phyloP scores from a whole-genome alignment of 1,140 invertebrate species.

The Elysia chlorotica region DNA sequence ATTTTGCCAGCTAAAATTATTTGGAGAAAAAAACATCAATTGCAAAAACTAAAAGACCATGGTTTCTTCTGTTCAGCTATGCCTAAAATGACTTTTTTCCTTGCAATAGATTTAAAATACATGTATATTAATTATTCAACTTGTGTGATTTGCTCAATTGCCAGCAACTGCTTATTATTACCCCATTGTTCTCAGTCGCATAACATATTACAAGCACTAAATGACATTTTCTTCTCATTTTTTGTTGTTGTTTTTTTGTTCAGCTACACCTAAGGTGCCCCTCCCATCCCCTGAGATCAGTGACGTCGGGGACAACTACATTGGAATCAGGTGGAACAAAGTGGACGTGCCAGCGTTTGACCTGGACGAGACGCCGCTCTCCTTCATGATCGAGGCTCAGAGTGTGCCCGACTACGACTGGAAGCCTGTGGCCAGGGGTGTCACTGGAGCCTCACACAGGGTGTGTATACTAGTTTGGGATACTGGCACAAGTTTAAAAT shows the following conservation, averaged over 20 bases:
- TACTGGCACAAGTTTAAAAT: no score
- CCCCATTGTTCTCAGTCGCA: no score
- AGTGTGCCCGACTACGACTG: constrained; percentile 49
- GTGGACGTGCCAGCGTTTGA: constrained; percentile 49
- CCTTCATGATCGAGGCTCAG: constrained; percentile 53
- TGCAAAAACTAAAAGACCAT: no score
- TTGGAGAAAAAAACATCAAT: no score
- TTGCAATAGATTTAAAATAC: no score
- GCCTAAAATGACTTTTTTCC: no score
- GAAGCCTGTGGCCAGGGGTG: constrained; percentile 42
- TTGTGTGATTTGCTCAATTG: no score
- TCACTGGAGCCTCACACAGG: constrained; percentile 39
- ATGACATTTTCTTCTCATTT: not conserved
- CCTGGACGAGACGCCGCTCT: constrained; percentile 40
- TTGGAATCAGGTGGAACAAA: constrained; percentile 41
- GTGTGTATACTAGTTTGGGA: constrained; percentile 25
- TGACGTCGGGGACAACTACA: constrained; percentile 41
- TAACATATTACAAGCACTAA: no score
- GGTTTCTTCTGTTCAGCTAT: no score
- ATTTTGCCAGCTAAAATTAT: no score
- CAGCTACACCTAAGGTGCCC: constrained; percentile 46
- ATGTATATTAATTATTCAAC: no score
- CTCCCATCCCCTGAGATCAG: constrained; percentile 39
- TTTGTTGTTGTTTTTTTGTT: constrained; percentile 20
- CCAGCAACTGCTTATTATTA: no score